Evolutionary conservation across 2,113 vertebrate genomes (phyloP).

Genomic region (Lamprologus tigripictilis): DNA sequence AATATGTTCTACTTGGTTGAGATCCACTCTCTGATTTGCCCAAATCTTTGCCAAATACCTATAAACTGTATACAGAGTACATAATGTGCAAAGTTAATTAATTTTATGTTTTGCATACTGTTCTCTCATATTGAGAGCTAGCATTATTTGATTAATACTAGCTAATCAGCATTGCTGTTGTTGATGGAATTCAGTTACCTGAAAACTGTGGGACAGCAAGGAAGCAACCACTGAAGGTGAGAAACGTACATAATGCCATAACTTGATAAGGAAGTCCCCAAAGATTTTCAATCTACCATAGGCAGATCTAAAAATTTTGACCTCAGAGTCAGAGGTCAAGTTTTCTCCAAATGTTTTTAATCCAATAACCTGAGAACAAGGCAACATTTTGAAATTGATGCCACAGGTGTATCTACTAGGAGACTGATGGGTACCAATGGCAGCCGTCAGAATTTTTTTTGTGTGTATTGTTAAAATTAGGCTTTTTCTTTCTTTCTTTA

Average conservation of each 20-base stretch:
- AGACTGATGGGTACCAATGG: neutral
- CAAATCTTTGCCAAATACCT: neutral
- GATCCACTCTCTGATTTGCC: neutral
- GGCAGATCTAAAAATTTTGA: neutral
- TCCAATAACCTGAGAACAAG: neutral
- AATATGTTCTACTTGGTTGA: rapidly evolving
- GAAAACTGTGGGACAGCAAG: neutral
- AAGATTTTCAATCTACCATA: neutral
- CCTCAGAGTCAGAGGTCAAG: neutral
- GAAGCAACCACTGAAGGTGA: neutral
- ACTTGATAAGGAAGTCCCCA: neutral
- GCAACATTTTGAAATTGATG: neutral
- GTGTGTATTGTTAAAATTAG: neutral
- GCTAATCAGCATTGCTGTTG: neutral
- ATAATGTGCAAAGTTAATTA: neutral
- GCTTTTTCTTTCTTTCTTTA: too few species aligned
- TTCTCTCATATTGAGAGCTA: neutral
- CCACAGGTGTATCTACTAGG: neutral
- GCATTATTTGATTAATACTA: neutral
- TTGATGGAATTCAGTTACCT: neutral
- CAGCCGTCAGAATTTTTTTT: rapidly evolving
- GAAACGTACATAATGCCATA: neutral
- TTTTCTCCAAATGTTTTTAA: neutral
- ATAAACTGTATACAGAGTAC: neutral
- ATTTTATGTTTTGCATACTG: neutral